phyloP scores from a whole-genome alignment of 2,113 vertebrate genomes.

The Eclectus roratus region DNA sequence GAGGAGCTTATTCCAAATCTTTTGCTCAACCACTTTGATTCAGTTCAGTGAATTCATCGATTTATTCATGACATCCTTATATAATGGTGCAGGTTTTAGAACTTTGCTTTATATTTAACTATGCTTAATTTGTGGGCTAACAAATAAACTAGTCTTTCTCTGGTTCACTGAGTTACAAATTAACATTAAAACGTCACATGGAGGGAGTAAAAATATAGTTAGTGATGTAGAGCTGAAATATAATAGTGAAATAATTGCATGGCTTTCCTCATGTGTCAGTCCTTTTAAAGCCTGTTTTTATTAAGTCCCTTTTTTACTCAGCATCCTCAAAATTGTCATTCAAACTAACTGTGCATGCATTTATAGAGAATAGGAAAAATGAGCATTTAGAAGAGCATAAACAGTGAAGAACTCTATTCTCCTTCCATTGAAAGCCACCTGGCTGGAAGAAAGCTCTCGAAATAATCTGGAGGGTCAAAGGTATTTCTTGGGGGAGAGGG shows the following conservation, averaged over 20 bases:
- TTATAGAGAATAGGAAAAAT: neutral
- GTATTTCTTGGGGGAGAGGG: neutral
- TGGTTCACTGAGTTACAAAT: neutral
- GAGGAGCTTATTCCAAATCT: neutral
- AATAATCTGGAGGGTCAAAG: neutral
- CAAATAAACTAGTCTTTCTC: neutral
- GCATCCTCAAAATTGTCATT: neutral
- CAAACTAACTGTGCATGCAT: neutral
- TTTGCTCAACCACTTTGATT: neutral
- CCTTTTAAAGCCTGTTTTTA: neutral
- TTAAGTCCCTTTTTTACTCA: neutral
- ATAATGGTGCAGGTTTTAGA: neutral
- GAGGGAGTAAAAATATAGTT: neutral
- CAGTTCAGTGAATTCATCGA: neutral
- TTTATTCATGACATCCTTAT: neutral
- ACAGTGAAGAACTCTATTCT: neutral
- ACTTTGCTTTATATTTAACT: neutral
- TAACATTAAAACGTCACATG: rapidly evolving
- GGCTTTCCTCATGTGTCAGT: neutral
- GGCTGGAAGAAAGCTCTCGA: neutral
- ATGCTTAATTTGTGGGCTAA: neutral
- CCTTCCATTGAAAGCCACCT: neutral
- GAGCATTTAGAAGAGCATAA: neutral
- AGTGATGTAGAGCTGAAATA: neutral
- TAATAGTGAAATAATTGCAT: neutral